Percentiles rank a stretch among this genome's conserved stretches.
Conservation (phyloP, 2,113 vertebrate genomes). For the Hydrochoerus hydrochaeris region DNA sequence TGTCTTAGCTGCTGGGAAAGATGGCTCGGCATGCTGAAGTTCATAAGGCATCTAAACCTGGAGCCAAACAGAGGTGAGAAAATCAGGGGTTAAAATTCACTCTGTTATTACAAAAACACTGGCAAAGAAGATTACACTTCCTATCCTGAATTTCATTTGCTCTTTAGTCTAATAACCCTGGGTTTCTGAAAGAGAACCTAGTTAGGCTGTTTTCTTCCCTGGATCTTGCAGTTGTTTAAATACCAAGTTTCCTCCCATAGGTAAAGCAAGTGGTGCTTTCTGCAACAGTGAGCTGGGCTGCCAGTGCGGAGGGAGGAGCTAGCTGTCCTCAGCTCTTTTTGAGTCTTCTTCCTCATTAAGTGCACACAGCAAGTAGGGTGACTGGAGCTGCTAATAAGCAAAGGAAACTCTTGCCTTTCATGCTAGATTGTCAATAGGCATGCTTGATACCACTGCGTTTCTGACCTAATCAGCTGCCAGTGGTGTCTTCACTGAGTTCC, state of each 20-base stretch:
- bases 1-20: background rate
- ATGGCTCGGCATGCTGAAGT: background rate
- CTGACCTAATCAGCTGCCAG: constrained; percentile 63
- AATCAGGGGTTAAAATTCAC: background rate
- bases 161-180: background rate
- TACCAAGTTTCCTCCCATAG: background rate
- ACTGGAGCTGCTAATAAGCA: background rate
- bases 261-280: constrained; percentile 33
- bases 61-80: background rate
- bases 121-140: background rate
- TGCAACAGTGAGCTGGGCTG: background rate
- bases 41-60: background rate
- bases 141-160: background rate
- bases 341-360: constrained; percentile 65
- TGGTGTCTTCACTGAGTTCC: constrained; percentile 19
- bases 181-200: background rate
- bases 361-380: background rate
- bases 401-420: constrained; percentile 49
- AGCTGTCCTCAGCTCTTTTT: background rate
- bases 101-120: background rate
- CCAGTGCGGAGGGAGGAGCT: background rate
- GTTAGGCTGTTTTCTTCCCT: background rate
- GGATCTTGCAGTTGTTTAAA: background rate
- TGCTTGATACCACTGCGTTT: constrained; percentile 38
- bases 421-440: constrained; percentile 22